Evolutionary conservation across 2,888 invertebrate genomes (phyloP).

Genomic region (Chorisops tibialis): DNA sequence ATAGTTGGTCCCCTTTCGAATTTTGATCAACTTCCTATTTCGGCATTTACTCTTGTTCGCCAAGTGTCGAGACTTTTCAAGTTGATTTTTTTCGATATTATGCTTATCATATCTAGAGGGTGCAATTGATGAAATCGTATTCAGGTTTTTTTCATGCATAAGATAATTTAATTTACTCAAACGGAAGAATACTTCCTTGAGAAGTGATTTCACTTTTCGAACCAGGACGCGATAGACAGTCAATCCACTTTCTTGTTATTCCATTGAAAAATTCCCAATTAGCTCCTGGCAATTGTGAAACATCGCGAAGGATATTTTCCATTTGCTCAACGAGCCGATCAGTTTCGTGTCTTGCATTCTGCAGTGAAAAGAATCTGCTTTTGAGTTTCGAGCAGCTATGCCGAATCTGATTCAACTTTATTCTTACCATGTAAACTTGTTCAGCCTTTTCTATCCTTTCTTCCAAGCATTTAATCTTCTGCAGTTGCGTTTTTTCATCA

Average conservation of each 20-base stretch:
- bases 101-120: background rate
- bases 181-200: too few species aligned
- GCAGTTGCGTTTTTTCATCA: conserved; percentile 17
- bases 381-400: background rate
- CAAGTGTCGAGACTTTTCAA: background rate
- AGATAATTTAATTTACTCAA: too few species aligned
- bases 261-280: conserved; percentile 23
- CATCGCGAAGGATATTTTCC: conserved; percentile 5
- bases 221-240: background rate
- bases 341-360: conserved; percentile 10
- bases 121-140: background rate
- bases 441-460: conserved; percentile 22
- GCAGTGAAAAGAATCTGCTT: background rate
- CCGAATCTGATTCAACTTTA: background rate
- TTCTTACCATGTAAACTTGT: conserved; percentile 18
- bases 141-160: too few species aligned
- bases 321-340: background rate
- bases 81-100: conserved; percentile 7
- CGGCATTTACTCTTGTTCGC: background rate
- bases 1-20: conserved; percentile 7
- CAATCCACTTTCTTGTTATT: conserved; percentile 19
- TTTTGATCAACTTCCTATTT: conserved; percentile 9
- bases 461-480: conserved; percentile 24
- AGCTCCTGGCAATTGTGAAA: background rate
- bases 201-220: background rate